These are phyloP conservation scores for Brachionus asplanchnoidis DNA, from an alignment of 1,140 invertebrate genomes.

Conservation along the genomic window DNA sequence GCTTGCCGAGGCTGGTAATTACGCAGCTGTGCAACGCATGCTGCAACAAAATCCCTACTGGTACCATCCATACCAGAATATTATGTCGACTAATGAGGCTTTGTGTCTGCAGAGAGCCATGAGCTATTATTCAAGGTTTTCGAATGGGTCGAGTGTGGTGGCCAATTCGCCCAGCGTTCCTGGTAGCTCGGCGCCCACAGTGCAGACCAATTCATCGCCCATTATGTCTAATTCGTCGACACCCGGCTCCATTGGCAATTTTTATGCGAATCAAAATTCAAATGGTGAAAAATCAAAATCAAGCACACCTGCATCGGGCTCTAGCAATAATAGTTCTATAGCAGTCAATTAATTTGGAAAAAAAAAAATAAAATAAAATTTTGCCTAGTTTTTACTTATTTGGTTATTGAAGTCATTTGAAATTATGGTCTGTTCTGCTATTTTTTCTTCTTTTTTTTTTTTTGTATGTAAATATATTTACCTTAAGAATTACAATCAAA, in stretches of 20 bases:
- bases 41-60: conserved; percentile 71
- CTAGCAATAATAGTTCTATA: conserved; percentile 36
- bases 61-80: conserved; percentile 46
- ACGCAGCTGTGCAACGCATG: conserved; percentile 87
- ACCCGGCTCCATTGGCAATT: neutral
- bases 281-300: conserved; percentile 23
- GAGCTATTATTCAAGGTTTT: conserved; percentile 14
- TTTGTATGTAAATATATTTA: neutral
- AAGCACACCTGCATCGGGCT: neutral
- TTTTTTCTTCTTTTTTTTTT: neutral
- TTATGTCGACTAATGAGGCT: conserved; percentile 38
- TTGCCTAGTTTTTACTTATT: neutral
- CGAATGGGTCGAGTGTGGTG: conserved; percentile 1
- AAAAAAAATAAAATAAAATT: neutral
- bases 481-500: neutral
- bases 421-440: neutral
- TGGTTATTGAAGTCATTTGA: neutral
- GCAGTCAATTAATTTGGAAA: neutral
- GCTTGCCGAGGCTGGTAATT: conserved; percentile 89
- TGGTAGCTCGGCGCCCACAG: neutral
- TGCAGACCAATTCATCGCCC: neutral
- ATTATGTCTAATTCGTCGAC: neutral
- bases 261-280: neutral
- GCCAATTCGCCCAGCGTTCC: neutral
- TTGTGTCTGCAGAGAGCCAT: conserved; percentile 33